phyloP scores from a whole-genome alignment of 1,140 invertebrate genomes.

The Habropoda laboriosa region DNA sequence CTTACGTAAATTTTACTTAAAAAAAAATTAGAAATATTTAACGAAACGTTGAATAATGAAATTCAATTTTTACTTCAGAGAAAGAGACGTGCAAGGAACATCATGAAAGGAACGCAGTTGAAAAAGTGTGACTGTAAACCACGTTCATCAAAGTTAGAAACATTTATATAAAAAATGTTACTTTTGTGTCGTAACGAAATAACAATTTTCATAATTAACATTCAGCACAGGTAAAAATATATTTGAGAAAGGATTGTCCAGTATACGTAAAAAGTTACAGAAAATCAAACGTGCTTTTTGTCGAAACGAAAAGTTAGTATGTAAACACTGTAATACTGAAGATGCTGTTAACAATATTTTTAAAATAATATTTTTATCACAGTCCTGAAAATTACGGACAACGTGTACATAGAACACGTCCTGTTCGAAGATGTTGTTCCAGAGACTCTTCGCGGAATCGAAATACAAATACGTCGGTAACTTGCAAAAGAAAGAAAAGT shows the following conservation, averaged over 20 bases:
- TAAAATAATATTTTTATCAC: neutral
- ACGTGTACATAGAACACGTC: neutral
- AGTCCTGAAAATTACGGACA: neutral
- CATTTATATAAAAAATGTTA: neutral
- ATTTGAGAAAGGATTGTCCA: slow-evolving; percentile 13
- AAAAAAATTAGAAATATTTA: too few species aligned
- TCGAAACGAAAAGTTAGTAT: neutral
- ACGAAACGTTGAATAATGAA: neutral
- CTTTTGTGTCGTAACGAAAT: neutral
- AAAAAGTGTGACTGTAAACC: neutral
- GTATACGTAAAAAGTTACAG: neutral
- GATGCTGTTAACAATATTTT: neutral
- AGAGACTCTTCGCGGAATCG: neutral
- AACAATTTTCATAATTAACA: neutral
- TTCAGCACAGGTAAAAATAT: neutral
- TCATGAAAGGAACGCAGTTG: neutral
- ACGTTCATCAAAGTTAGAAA: slow-evolving; percentile 14
- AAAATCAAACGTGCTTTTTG: neutral
- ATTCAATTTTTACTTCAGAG: neutral
- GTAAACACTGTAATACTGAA: too few species aligned
- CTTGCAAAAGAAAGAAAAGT: neutral
- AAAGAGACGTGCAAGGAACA: neutral
- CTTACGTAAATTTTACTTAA: too few species aligned
- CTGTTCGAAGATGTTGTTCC: neutral
- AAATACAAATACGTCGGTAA: neutral